Base-by-base conservation (phyloP, 2,797 vertebrate species). In the Sebastes dallii region DNA sequence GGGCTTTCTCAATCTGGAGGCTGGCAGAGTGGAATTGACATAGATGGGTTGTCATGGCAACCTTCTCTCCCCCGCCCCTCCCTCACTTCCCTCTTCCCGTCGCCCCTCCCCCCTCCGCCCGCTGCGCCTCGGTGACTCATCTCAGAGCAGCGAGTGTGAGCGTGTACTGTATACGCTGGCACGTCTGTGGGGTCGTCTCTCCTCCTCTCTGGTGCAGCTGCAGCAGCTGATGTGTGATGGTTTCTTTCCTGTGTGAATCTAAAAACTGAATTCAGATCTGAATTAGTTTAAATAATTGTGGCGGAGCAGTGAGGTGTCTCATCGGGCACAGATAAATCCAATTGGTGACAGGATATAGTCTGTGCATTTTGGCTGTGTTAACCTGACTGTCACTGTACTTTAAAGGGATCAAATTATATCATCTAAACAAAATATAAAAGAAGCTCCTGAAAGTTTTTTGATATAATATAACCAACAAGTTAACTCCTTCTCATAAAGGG, bases 11-110 rank as follows among this genome's bases (percentile, higher is more conserved):
- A 89, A 83, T 93, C 89, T 90, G 89, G 83, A 92, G 64, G 78
- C 83, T 86, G 78, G 78, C 76, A 83, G 71, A 88, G 73, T 83
- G 66, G 78, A 92, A 90, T 81, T 93, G 92, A 93, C 94, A 94
- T 94, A 94, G 90, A 93, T 91, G 77, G 80, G 93, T 94, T 91
- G 90, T 85, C 93, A 95, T 90, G 87, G 91, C 82, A 93, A 94
- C 93, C 65, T 2, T 4, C 12, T 12, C 65, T 55, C 60, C 70
- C 60, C 5, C 59, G 18, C n/a, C 27, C 16, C 66, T n/a, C 72
- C 78, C 58, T 29, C 79, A 90, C 81, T 78, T 68, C 54, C 68
- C 60, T 18, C 30, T 30, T n/a, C 72, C 9, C 1, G 42, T 18
- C 16, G 42, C 67, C 77, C 68, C 77, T 10, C 75, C 75, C 77